These are phyloP conservation scores for Acanthosoma haemorrhoidale DNA, from an alignment of 2,888 invertebrate genomes.

Conservation along the genomic window DNA sequence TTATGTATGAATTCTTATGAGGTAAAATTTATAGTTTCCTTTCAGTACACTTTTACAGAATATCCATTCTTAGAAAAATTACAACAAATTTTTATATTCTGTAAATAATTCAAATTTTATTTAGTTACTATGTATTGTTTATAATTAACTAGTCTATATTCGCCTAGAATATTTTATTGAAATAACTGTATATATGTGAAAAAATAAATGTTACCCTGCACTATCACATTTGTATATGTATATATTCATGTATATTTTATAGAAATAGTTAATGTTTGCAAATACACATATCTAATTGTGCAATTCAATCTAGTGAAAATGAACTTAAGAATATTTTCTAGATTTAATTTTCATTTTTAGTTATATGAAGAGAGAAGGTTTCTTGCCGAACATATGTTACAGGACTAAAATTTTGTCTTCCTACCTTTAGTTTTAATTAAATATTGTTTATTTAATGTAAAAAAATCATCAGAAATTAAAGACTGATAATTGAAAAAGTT, in stretches of 20 bases:
- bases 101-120: conserved; percentile 12
- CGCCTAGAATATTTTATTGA: not conserved
- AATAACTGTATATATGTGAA: not conserved
- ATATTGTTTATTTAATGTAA: not conserved
- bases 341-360: not conserved
- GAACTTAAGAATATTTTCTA: not conserved
- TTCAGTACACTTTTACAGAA: too few relatives aligned
- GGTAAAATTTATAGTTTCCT: too few relatives aligned
- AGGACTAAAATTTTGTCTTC: not conserved
- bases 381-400: not conserved
- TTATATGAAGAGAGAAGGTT: not conserved
- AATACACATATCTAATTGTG: not conserved
- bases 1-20: too few relatives aligned
- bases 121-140: not conserved
- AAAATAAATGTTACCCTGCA: not conserved
- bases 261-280: not conserved
- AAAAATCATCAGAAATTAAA: not conserved
- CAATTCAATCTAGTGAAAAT: not conserved
- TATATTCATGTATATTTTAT: not conserved
- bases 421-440: not conserved
- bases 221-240: not conserved
- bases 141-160: not conserved
- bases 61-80: too few relatives aligned
- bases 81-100: not conserved
- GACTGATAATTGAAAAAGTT: not conserved